Conservation (phyloP, 1,140 invertebrate species). For the Polypedilum vanderplanki region DNA sequence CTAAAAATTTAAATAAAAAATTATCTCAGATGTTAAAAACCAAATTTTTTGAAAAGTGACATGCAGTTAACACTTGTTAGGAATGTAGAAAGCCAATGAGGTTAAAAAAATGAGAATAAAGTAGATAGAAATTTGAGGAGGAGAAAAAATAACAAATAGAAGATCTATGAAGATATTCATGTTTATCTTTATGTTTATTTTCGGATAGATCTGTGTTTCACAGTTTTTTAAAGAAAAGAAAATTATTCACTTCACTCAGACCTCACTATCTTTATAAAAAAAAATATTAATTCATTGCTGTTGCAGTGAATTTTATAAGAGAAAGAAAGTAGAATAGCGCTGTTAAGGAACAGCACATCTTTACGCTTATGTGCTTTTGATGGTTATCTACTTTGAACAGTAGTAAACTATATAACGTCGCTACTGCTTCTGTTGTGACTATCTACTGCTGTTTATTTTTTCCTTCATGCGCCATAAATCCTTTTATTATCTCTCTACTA, state of each 20-base stretch:
- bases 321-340: background rate
- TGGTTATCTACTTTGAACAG: background rate
- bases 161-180: slow-evolving; percentile 28
- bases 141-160: slow-evolving; percentile 26
- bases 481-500: slow-evolving; percentile 39
- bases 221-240: background rate
- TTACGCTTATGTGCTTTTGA: background rate
- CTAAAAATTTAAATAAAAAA: no score
- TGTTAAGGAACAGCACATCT: background rate
- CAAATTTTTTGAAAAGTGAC: background rate
- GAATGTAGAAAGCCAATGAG: background rate
- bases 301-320: background rate
- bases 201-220: background rate
- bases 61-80: slow-evolving; percentile 20
- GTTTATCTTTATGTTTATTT: slow-evolving; percentile 25
- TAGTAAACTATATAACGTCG: slow-evolving; percentile 31
- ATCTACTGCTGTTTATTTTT: slow-evolving; percentile 39
- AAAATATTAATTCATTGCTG: background rate
- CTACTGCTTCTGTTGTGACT: slow-evolving; percentile 30
- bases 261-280: background rate
- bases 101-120: background rate
- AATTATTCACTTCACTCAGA: background rate
- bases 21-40: no score
- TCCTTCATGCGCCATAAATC: slow-evolving; percentile 37
- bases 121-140: background rate